Evolutionary conservation across 2,888 invertebrate genomes (phyloP).

Genomic region (Andrena marginata): DNA sequence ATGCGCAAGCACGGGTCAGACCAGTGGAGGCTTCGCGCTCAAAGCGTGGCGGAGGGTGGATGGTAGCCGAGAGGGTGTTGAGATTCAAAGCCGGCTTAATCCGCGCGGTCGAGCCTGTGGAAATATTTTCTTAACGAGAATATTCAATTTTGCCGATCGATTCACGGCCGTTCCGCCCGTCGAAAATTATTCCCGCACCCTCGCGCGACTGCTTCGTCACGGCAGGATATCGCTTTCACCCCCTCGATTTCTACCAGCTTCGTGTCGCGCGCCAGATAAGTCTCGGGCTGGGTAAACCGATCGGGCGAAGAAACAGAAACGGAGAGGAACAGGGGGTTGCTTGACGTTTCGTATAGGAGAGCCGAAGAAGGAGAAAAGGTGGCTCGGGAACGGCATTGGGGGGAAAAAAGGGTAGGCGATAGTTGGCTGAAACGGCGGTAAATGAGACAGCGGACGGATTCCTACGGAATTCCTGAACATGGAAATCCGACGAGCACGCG

Average conservation of each 20-base stretch:
- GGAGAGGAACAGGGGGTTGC: background rate
- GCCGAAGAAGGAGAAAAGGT: background rate
- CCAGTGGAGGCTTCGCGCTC: constrained; percentile 11
- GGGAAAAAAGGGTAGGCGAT: background rate
- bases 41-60: background rate
- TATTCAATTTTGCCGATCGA: constrained; percentile 77
- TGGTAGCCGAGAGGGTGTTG: constrained; percentile 41
- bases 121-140: constrained; percentile 76
- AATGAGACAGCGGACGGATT: constrained; percentile 67
- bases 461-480: constrained; percentile 70
- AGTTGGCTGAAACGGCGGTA: constrained; percentile 58
- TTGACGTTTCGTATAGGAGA: background rate
- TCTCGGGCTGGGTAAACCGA: background rate
- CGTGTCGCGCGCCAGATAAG: constrained; percentile 13
- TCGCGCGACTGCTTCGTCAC: constrained; percentile 19
- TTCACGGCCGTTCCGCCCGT: constrained; percentile 43
- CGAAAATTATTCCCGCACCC: constrained; percentile 56
- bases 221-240: constrained; percentile 40
- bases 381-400: background rate
- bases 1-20: constrained; percentile 8
- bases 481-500: constrained; percentile 63
- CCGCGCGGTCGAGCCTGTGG: constrained; percentile 57
- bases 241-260: constrained; percentile 12
- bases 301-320: background rate
- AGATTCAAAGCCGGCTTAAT: constrained; percentile 67